Base-by-base conservation (phyloP, 2,113 vertebrate species). In the Ceratotherium simum region DNA sequence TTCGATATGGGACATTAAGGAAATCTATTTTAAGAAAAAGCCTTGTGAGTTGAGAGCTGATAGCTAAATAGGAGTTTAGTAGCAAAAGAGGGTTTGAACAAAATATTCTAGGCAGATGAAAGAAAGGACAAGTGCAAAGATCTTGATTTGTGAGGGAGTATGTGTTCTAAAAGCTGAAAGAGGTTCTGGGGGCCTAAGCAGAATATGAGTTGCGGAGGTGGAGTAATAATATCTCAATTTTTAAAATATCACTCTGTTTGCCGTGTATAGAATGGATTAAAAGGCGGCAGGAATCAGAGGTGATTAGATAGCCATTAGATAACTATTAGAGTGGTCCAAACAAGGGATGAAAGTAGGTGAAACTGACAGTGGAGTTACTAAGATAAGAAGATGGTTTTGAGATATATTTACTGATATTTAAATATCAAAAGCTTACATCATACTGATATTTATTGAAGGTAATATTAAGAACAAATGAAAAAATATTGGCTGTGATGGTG, bases 1-100 rank as follows among this genome's bases (percentile, higher is more conserved):
- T 46, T 87, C 29, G 69, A 14, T 75, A 25, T n/a, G 9, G 39
- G 14, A 39, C 33, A 89, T 76, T 14, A 67, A 46, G 29, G 10
- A 75, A 82, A 18, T 76, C 39, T 67, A 56, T 65, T 86, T 93
- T 95, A 90, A 81, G 75, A 31, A 70, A 73, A 89, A 79, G 14
- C 1, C 12, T 36, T 36, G 13, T 73, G 29, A 31, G 8, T 42
- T 76, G 17, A 90, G 36, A 85, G 23, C 39, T 69, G 51, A 83
- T 6, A 84, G n/a, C 6, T 62, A 65, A 75, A 87, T 5, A 23
- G 16, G 48, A 84, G 4, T 94, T 90, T 91, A 29, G 11, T 70
- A 72, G 69, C 54, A 82, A 94, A 76, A 56, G 31, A 65, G 20
- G 5, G 31, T 64, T 92, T 56, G 54, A 29, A 56, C 5, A 64